Evolutionary conservation across 23 tunicate genomes (phyloP).

Genomic region (Botrylloides violaceus): DNA sequence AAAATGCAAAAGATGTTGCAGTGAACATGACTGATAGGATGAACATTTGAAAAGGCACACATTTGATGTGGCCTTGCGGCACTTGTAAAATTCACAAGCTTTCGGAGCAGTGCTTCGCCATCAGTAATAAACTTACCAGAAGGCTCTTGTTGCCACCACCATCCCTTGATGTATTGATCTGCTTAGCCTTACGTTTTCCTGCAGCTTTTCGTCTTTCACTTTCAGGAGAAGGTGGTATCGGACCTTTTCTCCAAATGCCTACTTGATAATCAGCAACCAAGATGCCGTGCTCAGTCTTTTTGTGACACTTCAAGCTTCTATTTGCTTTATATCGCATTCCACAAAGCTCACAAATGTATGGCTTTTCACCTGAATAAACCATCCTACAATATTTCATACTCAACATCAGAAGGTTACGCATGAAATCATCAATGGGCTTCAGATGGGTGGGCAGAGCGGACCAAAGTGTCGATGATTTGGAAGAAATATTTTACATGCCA

Average conservation of each 20-base stretch:
- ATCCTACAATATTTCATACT: no score
- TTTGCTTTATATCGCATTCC: slow-evolving; percentile 31
- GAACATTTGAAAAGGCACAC: no score
- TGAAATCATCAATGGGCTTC: no score
- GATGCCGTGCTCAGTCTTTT: slow-evolving; percentile 20
- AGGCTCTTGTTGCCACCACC: neutral
- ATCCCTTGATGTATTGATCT: neutral
- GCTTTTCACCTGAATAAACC: slow-evolving; percentile 51
- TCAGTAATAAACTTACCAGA: neutral
- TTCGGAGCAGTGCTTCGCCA: no score
- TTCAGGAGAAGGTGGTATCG: neutral
- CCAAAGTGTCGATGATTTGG: no score
- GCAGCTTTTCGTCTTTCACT: neutral
- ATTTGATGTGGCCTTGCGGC: no score
- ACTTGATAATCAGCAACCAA: slow-evolving; percentile 25
- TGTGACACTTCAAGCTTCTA: slow-evolving; percentile 40
- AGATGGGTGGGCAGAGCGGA: no score
- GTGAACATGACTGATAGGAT: no score
- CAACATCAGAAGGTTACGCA: no score
- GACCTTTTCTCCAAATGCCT: slow-evolving; percentile 24
- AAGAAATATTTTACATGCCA: no score
- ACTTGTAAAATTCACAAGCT: no score
- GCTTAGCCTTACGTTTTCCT: neutral
- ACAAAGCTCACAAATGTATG: slow-evolving; percentile 30
- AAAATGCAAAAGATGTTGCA: no score